Evolutionary conservation across 1,140 invertebrate genomes (phyloP).

Genomic region (Psix sp.): DNA sequence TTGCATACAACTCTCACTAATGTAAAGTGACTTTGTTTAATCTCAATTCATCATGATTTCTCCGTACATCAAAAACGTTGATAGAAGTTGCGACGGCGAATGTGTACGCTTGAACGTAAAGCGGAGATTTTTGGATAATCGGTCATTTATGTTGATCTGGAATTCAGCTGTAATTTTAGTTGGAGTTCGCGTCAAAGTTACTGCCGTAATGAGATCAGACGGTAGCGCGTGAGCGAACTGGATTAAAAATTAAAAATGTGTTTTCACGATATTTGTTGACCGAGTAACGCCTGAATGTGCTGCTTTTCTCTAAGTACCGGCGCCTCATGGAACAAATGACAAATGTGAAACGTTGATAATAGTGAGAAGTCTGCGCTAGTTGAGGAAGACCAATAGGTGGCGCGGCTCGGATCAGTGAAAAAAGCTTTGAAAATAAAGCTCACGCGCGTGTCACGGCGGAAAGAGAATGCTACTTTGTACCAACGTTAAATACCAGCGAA

Average conservation of each 20-base stretch:
- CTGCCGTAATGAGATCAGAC: no score
- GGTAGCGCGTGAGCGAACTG: not conserved
- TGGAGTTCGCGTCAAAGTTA: no score
- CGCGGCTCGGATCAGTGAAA: conserved; percentile 25
- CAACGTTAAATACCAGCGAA: conserved; percentile 66
- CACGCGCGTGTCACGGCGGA: conserved; percentile 53
- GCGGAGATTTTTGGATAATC: no score
- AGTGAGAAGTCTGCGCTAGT: conserved; percentile 56
- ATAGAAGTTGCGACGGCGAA: no score
- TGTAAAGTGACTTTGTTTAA: no score
- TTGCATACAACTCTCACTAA: no score
- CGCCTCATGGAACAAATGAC: conserved; percentile 54
- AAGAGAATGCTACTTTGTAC: conserved; percentile 46
- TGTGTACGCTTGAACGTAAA: no score
- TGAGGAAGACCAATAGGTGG: conserved; percentile 34
- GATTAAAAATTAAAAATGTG: conserved; percentile 12
- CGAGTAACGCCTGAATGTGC: conserved; percentile 14
- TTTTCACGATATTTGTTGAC: conserved; percentile 19
- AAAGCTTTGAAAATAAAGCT: conserved; percentile 57
- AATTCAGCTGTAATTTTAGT: no score
- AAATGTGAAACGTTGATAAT: conserved; percentile 61
- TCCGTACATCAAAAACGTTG: no score
- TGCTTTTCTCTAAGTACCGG: conserved; percentile 12
- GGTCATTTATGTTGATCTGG: no score
- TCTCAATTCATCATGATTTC: no score